Evolutionary conservation across 1,140 invertebrate genomes (phyloP), one percentile per base, ranked within the genome.

Genomic region (Drosophila lini): DNA sequence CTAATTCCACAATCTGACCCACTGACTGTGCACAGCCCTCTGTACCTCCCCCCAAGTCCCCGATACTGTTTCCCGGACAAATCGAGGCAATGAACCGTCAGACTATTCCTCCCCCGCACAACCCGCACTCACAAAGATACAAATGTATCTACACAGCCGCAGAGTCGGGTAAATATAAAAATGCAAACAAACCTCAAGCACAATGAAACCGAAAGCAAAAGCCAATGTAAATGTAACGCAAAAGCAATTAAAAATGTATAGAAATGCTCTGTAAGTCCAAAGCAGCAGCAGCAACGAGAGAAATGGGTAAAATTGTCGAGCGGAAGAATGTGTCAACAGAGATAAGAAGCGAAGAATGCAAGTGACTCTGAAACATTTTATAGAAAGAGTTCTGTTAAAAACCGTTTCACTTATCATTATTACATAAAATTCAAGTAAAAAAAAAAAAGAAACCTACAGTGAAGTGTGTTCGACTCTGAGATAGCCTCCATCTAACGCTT

Each of bases 201-300:
- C 47, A 83, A 53, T 47, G 60, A 59, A 80, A 80, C 48, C 71
- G 68, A 71, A 58, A 70, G 64, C 50, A 38, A 65, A 75, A 67
- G 55, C 48, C 40, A 60, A 53, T 64, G 71, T 64, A 42, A 76
- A 80, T 70, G 75, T 55, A 60, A 76, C 62, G 76, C 74, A 77
- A 84, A 69, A 74, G 48, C 40, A 80, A 85, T 85, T 80, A 69
- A 67, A 74, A 78, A 81, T 81, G 50, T 74, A 78, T 78, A 56
- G 63, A 69, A 74, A 59, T 45, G 52, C 31, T 74, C 19, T 41
- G 64, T 15, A 48, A 68, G 48, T 40, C 60, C 60, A 34, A 25
- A 32, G 44, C 22, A 31, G 32, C 41, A 64, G 28, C 6, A 7
- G 6, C 34, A 42, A 31, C 7, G 32, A 40, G 31, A 52, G 50